Evolutionary conservation across 2,113 vertebrate species (phyloP).

Genomic region (Verasper variegatus): DNA sequence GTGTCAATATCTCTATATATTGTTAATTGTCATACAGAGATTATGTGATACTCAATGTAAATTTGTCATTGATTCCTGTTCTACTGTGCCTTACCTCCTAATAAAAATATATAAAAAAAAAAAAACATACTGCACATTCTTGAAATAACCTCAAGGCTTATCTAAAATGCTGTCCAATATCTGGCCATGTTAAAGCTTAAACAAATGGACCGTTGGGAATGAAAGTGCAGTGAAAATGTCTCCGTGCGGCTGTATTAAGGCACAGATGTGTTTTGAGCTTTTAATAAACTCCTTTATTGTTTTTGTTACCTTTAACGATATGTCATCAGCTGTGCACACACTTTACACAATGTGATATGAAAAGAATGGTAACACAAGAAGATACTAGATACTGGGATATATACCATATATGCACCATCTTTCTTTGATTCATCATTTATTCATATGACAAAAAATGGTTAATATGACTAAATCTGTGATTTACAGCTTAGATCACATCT

Average conservation of each 20-base stretch:
- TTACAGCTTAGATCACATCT: background rate
- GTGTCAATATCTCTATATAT: too few species aligned
- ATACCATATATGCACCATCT: background rate
- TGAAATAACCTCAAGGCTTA: background rate
- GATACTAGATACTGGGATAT: background rate
- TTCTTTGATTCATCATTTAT: background rate
- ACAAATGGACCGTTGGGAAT: background rate
- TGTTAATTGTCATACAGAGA: too few species aligned
- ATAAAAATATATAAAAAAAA: too few species aligned
- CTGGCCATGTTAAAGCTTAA: background rate
- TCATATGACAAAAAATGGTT: background rate
- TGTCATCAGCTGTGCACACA: background rate
- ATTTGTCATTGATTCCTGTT: too few species aligned
- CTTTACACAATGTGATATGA: background rate
- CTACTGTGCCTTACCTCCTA: too few species aligned
- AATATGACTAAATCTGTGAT: background rate
- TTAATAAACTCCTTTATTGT: background rate
- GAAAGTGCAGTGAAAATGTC: background rate
- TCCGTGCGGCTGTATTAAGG: background rate
- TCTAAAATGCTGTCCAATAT: background rate
- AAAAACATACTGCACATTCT: background rate
- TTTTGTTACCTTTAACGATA: background rate
- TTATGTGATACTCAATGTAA: too few species aligned
- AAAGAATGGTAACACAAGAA: background rate
- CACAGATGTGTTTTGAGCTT: background rate